Conservation (phyloP, 2,888 invertebrate genomes). For the Sinotaia quadrata region DNA sequence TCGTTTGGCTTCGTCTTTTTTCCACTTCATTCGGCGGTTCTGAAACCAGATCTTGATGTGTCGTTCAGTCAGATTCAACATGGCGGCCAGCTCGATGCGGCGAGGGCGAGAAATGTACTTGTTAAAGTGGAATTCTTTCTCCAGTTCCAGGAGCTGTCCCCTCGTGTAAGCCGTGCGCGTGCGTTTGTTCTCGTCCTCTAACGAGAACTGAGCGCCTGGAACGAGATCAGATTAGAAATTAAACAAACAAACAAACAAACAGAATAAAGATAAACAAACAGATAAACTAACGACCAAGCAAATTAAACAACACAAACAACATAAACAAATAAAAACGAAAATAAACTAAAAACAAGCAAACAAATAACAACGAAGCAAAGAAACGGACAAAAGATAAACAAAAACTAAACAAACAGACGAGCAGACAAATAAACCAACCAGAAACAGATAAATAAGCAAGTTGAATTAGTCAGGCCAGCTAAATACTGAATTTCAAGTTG, state of each 20-base stretch:
- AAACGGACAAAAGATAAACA: not conserved
- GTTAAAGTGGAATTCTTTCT: conserved; percentile 99
- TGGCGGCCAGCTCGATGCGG: conserved; percentile 97
- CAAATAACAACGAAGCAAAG: not conserved
- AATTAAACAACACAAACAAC: too few species aligned
- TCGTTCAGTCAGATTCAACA: conserved; percentile 94
- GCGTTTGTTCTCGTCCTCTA: conserved; percentile 76
- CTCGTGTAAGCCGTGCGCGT: conserved; percentile 97
- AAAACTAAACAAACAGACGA: too few species aligned
- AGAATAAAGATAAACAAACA: not conserved
- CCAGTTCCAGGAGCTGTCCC: conserved; percentile 96
- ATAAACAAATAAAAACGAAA: too few species aligned
- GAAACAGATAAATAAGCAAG: too few species aligned
- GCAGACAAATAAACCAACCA: too few species aligned
- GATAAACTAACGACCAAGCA: too few species aligned
- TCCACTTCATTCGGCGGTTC: conserved; percentile 71
- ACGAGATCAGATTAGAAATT: not conserved
- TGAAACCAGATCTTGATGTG: conserved; percentile 81
- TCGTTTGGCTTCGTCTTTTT: conserved; percentile 70
- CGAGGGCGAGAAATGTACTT: conserved; percentile 96
- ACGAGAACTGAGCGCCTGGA: conserved; percentile 66
- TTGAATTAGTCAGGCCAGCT: too few species aligned
- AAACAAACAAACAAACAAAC: not conserved
- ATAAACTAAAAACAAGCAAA: not conserved
- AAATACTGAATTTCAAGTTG: too few species aligned